Evolutionary conservation across 2,797 vertebrate species (phyloP), one percentile per base, ranked within the genome.

Genomic region (Craterocephalus amniculus): DNA sequence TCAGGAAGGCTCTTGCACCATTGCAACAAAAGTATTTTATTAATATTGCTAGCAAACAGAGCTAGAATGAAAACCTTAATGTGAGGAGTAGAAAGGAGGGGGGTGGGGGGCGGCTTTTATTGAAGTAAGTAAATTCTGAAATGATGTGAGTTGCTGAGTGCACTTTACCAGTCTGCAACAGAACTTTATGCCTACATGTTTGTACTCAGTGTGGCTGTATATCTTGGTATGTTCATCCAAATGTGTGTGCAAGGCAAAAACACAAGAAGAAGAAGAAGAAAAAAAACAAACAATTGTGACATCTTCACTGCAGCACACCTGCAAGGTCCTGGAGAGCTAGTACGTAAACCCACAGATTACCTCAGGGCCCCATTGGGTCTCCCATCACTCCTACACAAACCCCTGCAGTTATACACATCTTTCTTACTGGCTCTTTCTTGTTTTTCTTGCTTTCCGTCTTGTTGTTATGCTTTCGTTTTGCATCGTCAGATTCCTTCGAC

Each of bases 311-410:
- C 70, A 57, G 74, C 36, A 24, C 87, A 90, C 86, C 86, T 89
- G 87, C 58, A 45, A 83, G 82, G 73, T 81, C 83, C 78, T 66
- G 80, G 81, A 75, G 84, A 85, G 83, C 59, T 6, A 52, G 58
- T 32, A 57, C 63, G 49, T 62, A 78, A 81, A 88, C 81, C 86
- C 82, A 83, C 78, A 88, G 87, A 89, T 90, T 86, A 89, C 83
- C 80, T 78, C 20, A 1, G 70, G 79, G 83, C 83, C 76, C 86
- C 55, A 72, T 64, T 62, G 85, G 82, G 80, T 60, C 83, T 79
- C 68, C 78, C 76, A 63, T 85, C 87, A 87, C 87, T 89, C 85
- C 86, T 61, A 89, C 90, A 79, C 87, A 80, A 79, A 74, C 87
- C 83, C 88, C 84, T 55, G 76, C 80, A 64, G 89, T 82, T 81